phyloP scores from a whole-genome alignment of 2,797 vertebrate species.

The Busarellus nigricollis region DNA sequence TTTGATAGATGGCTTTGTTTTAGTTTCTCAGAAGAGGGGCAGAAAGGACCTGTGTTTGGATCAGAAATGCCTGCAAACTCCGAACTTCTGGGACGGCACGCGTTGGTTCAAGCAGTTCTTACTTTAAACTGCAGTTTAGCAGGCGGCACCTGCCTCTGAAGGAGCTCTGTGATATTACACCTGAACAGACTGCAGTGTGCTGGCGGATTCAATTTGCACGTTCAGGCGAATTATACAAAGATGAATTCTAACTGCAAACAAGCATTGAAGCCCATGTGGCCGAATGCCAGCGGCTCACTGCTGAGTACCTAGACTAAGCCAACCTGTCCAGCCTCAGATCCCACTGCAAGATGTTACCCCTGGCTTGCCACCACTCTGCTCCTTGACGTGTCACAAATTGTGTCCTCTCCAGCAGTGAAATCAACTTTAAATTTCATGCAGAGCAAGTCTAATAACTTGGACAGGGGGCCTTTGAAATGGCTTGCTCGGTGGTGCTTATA shows the following conservation, averaged over 20 bases:
- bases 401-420: slow-evolving; percentile 1
- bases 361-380: not conserved
- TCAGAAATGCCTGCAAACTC: not conserved
- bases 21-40: not conserved
- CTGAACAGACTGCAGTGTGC: not conserved
- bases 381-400: not conserved
- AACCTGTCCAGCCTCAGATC: not conserved
- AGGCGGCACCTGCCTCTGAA: not conserved
- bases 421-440: slow-evolving; percentile 20
- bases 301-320: not conserved
- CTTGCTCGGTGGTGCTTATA: not conserved
- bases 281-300: not conserved
- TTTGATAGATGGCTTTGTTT: not conserved
- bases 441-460: slow-evolving; percentile 8
- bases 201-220: not conserved
- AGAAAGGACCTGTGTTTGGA: not conserved
- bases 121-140: not conserved
- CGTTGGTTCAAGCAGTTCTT: not conserved
- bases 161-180: not conserved
- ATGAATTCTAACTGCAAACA: not conserved
- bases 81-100: not conserved
- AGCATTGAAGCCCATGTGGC: not conserved
- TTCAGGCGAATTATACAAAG: not conserved
- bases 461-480: not conserved
- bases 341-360: not conserved